These are phyloP conservation scores for Thymelicus acteon DNA, from an alignment of 2,888 invertebrate species.

Conservation along the genomic window DNA sequence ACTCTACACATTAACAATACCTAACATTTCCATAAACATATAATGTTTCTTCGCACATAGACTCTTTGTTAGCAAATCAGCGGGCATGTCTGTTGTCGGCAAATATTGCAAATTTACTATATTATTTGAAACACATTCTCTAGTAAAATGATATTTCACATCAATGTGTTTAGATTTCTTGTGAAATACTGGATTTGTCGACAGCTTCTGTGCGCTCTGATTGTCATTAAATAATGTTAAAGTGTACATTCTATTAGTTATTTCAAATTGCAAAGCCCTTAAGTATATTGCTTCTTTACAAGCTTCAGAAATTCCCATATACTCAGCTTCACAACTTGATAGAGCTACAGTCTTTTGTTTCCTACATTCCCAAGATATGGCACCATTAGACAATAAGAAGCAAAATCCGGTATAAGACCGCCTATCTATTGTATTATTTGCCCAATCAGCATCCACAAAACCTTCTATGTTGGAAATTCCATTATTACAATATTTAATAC, in stretches of 20 bases:
- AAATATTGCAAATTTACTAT: too few relatives aligned
- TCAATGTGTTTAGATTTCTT: slow-evolving; percentile 32
- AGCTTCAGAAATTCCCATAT: slow-evolving; percentile 1
- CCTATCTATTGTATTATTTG: slow-evolving; percentile 29
- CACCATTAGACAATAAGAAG: slow-evolving; percentile 25
- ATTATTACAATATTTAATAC: slow-evolving; percentile 38
- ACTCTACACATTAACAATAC: too few relatives aligned
- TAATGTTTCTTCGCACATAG: too few relatives aligned
- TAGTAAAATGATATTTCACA: background rate
- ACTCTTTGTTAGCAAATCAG: too few relatives aligned
- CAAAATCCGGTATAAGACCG: slow-evolving; percentile 37
- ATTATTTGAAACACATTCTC: too few relatives aligned
- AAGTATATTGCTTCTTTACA: slow-evolving; percentile 15
- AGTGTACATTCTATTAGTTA: background rate
- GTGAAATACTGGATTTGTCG: slow-evolving; percentile 8
- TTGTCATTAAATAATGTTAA: slow-evolving; percentile 10
- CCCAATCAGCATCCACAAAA: slow-evolving; percentile 46
- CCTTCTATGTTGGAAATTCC: slow-evolving; percentile 37
- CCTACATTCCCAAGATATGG: slow-evolving; percentile 28
- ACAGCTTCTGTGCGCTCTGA: slow-evolving; percentile 7
- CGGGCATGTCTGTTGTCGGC: too few relatives aligned
- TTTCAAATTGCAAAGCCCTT: background rate
- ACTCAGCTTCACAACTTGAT: slow-evolving; percentile 14
- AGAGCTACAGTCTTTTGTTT: slow-evolving; percentile 17
- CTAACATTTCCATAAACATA: too few relatives aligned